These are phyloP conservation scores for Galaxias olidus DNA, from an alignment of 2,797 vertebrate genomes.

Conservation along the genomic window DNA sequence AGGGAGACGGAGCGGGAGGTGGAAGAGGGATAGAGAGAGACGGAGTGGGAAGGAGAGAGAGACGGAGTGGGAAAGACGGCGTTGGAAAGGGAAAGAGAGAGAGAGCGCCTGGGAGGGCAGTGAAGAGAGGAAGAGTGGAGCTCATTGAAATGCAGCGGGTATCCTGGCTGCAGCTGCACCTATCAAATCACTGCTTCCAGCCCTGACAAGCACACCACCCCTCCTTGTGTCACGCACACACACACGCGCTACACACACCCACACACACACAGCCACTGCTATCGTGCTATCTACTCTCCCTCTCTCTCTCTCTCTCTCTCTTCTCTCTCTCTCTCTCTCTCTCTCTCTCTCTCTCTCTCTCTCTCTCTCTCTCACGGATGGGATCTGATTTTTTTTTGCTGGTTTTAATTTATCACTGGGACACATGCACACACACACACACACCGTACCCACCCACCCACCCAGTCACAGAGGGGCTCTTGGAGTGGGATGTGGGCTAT, in stretches of 20 bases:
- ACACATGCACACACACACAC: no score
- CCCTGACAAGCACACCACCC: conserved; percentile 61
- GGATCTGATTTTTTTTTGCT: no score
- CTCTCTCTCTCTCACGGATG: background rate
- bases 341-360: background rate
- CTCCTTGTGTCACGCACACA: conserved; percentile 23
- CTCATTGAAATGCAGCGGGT: conserved; percentile 84
- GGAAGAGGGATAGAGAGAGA: conserved; percentile 27
- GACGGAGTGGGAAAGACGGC: conserved; percentile 15
- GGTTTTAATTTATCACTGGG: no score
- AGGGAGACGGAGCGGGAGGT: conserved; percentile 27
- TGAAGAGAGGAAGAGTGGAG: conserved; percentile 51
- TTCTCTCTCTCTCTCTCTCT: background rate
- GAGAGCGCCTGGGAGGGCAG: conserved; percentile 54
- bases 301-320: background rate
- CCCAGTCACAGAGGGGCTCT: no score
- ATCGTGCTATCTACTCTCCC: background rate
- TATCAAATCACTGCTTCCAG: conserved; percentile 78
- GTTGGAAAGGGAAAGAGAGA: conserved; percentile 17
- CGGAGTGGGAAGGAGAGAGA: conserved; percentile 17
- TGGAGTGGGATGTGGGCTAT: no score
- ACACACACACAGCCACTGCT: conserved; percentile 3
- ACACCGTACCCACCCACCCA: no score
- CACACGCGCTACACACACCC: background rate
- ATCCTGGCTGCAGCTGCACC: conserved; percentile 82